Base-by-base conservation (phyloP, 2,888 invertebrate genomes). In the Eupeodes luniger region DNA sequence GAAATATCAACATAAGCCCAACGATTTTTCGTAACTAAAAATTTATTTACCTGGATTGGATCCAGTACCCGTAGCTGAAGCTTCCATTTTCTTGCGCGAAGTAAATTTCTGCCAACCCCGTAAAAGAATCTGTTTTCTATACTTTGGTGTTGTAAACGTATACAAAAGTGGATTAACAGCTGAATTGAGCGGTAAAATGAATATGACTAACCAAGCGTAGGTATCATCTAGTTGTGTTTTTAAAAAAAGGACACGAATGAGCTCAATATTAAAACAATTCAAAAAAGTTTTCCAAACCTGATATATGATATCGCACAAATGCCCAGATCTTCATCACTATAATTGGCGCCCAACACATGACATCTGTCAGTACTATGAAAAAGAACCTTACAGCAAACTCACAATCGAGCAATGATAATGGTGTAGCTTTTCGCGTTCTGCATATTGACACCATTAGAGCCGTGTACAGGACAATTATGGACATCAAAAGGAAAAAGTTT, bases 301-400 rank as follows among this genome's bases (percentile, higher is more conserved):
- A 94, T 83, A 96, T 94, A 88, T 94, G 93, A 74, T 94, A 93
- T 64, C 94, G 94, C 53, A 93, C 92, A 89, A 96, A 94, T 4
- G 96, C 96, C 88, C 95, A 92, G 66, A 95, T 94, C 92, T 96
- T 96, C 81, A 96, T 93, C 40, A 94, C 91, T 53, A 96, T 95
- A 72, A 96, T 96, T 9, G 96, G 96, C 14, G 95, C 94, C 96
- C 96, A 96, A 91, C 96, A 96, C 76, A 95, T 92, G n/a, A 95
- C 95, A 91, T 96, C 96, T 1, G 96, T 96, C 40, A 96, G 91
- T 0, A 96, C 96, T 89, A 96, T 96, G 91, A 96, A 94, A 91
- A 96, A 96, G 92, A 96, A 96, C 87, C 94, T 90, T 34, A 96
- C 93, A 0, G 96, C 96, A 91, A 96, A 95, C 90, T 96, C 95